Percentiles rank a stretch among this genome's conserved stretches.
Evolutionary conservation across 2,888 invertebrate species (phyloP).

Genomic region (Ptilodon capucinus): DNA sequence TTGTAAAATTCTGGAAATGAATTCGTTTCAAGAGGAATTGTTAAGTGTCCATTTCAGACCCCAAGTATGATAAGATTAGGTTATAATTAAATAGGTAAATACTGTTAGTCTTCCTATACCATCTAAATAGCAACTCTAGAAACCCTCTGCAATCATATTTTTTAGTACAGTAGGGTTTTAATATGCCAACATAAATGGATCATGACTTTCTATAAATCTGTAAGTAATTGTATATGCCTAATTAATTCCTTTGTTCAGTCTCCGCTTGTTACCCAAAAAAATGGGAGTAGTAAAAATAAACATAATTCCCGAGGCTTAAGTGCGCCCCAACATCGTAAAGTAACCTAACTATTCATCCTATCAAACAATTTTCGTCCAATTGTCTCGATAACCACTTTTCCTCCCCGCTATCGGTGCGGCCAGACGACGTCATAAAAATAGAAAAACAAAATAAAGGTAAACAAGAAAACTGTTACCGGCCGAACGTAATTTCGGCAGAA

Average conservation of each 20-base stretch:
- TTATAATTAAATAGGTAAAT: too few relatives aligned
- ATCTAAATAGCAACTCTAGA: too few relatives aligned
- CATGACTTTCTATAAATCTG: too few relatives aligned
- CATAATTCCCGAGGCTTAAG: not conserved
- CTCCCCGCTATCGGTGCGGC: constrained; percentile 12
- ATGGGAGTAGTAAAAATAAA: not conserved
- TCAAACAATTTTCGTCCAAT: constrained; percentile 23
- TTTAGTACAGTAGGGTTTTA: too few relatives aligned
- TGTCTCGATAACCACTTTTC: constrained; percentile 26
- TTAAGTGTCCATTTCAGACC: too few relatives aligned
- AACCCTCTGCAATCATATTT: too few relatives aligned
- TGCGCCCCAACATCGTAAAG: not conserved
- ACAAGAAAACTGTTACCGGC: constrained; percentile 69
- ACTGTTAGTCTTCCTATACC: too few relatives aligned
- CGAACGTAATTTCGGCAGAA: constrained; percentile 65
- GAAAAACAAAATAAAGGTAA: constrained; percentile 71
- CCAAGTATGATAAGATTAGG: too few relatives aligned
- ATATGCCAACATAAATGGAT: too few relatives aligned
- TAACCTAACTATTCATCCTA: not conserved
- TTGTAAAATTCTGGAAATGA: too few relatives aligned
- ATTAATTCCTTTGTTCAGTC: not conserved
- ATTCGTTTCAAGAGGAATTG: too few relatives aligned
- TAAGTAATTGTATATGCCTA: not conserved
- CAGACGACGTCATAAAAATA: constrained; percentile 37
- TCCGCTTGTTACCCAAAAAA: not conserved